Base-by-base conservation (phyloP, 2,888 invertebrate species). In the Epinotia ramella region DNA sequence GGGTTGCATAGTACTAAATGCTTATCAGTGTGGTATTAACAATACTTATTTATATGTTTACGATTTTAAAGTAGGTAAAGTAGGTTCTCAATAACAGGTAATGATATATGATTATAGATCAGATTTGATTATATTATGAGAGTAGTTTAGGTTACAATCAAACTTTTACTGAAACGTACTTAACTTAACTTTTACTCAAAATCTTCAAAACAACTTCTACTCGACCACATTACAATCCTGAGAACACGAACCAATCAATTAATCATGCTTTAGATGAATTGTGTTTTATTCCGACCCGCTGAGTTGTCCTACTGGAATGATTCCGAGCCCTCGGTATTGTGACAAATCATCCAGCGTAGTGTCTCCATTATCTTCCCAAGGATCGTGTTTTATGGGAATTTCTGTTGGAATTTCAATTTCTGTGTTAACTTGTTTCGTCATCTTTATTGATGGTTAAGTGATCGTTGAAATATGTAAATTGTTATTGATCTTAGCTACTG, bases 271-370 rank as follows among this genome's bases (percentile, higher is more conserved):
- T 78, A 75, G 70, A 77, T 66, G 75, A 74, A 76, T 77, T 78
- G 79, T 77, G 63, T 67, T 76, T 89, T 86, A 82, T 88, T 87
- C 83, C 79, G 73, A 87, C 85, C 88, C 89, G 88, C 84, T 82
- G 81, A 77, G 78, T 84, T 79, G 79, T 81, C 78, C 81, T 81
- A 70, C 80, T 80, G 82, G 82, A 84, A 84, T 86, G 83, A 86
- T 86, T 78, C 84, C 75, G 77, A 77, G 78, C 78, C 76, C 77
- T 78, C 78, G 76, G 80, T 77, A 79, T 81, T 79, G 82, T 84
- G 83, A 85, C 85, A 84, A 86, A 84, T 84, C 83, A 81, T 80
- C 75, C 64, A 56, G 63, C 72, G 73, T 46, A 73, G 74, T 77
- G 73, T 77, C 46, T 68, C 60, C 63, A 65, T 67, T 72, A 72